Conservation (phyloP, 2,113 vertebrate species). For the Neogobius melanostomus region DNA sequence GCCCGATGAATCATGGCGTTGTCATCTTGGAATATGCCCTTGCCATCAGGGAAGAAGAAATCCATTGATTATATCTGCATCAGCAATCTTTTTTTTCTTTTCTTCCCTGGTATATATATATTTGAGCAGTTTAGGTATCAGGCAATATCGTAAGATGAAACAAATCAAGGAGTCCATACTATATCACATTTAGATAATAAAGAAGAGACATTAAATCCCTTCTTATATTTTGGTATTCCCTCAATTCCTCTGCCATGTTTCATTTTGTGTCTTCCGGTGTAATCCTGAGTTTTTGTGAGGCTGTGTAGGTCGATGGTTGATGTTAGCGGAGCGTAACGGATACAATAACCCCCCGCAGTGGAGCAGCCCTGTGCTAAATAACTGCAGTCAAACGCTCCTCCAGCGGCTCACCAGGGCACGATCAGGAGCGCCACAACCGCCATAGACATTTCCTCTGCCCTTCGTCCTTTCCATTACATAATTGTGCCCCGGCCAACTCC, state of each 20-base stretch:
- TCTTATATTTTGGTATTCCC: too few relatives aligned
- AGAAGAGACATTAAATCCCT: too few relatives aligned
- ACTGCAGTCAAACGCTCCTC: conserved; percentile 66
- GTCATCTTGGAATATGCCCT: too few relatives aligned
- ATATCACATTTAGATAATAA: too few relatives aligned
- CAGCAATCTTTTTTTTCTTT: too few relatives aligned
- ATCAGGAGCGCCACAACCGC: conserved; percentile 41
- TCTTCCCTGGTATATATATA: too few relatives aligned
- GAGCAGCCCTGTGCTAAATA: conserved; percentile 75
- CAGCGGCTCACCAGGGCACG: conserved; percentile 41
- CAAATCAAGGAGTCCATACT: too few relatives aligned
- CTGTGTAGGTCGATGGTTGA: conserved; percentile 39
- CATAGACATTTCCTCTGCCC: conserved; percentile 39
- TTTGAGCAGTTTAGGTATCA: too few relatives aligned
- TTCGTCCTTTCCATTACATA: conserved; percentile 43
- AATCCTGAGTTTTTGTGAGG: conserved; percentile 44
- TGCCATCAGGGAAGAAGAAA: too few relatives aligned
- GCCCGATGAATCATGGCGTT: too few relatives aligned
- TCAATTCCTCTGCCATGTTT: conserved; percentile 10
- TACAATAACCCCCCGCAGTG: conserved; percentile 68
- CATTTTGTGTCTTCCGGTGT: conserved; percentile 54
- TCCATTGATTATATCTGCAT: too few relatives aligned
- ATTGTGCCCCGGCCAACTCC: conserved; percentile 36
- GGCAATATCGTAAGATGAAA: too few relatives aligned
- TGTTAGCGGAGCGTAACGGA: conserved; percentile 60